Base-by-base conservation (phyloP, 2,888 invertebrate species). In the Tenthredo notha region DNA sequence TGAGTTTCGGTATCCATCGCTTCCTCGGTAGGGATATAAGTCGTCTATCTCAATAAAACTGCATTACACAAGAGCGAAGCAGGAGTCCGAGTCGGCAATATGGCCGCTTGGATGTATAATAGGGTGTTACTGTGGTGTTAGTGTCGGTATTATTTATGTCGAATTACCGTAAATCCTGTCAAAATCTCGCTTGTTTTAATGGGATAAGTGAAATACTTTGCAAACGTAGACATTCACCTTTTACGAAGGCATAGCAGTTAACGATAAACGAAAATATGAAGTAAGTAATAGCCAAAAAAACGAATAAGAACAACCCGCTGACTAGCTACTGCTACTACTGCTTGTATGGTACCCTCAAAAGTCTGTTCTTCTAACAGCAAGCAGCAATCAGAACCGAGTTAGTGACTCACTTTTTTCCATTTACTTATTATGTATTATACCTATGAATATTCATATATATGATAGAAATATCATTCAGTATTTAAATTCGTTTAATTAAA, bases 151-250 rank as follows among this genome's bases (percentile, higher is more conserved):
- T 91, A 92, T 92, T 92, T 92, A 93, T 93, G 93, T 93, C 93
- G 92, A 92, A 92, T 91, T 92, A 92, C 90, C 92, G 92, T 88
- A 92, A 92, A 89, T 93, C 92, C 89, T 92, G 92, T 90, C 92
- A 92, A 89, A 92, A 93, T 91, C 92, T 92, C 91, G 92, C 91
- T 91, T 93, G 92, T 91, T 93, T 93, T 92, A 92, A 93, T 93
- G 93, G 93, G 90, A 92, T 93, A 92, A 91, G 93, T 90, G 93
- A 93, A 88, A 91, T 92, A 90, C 88, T 92, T 89, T 92, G 93
- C 89, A 91, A 91, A 86, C 91, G 92, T 89, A 91, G 92, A 88
- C 91, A 92, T 89, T 90, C 91, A 89, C 89, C 89, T 90, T 92
- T 92, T 91, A 91, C 91, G 92, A 93, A 90, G 90, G 90, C 92